These are phyloP conservation scores for Smutsia temminckii DNA, from an alignment of 2,797 vertebrate genomes.

Conservation along the genomic window DNA sequence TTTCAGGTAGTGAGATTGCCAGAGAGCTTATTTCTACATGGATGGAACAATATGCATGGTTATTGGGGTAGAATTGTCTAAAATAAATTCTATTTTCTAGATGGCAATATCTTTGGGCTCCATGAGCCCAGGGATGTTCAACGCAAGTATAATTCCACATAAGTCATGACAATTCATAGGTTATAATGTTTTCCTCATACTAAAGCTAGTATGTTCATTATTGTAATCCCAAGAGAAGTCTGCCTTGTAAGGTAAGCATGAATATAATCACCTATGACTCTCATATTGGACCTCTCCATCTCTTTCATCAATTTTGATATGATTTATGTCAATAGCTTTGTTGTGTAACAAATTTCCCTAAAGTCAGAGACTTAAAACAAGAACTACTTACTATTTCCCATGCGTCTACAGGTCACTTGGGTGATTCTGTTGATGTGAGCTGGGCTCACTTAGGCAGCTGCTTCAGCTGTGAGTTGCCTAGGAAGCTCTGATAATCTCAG, in stretches of 20 bases:
- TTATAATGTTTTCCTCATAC: background rate
- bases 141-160: background rate
- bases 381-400: background rate
- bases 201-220: background rate
- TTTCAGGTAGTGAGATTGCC: background rate
- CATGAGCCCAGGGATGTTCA: background rate
- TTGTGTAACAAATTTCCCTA: background rate
- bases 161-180: background rate
- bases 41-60: background rate
- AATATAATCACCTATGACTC: background rate
- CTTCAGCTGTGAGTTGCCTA: background rate
- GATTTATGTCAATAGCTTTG: background rate
- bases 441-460: background rate
- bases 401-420: background rate
- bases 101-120: background rate
- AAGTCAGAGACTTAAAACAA: slow-evolving; percentile 6
- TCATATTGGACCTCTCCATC: background rate
- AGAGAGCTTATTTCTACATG: background rate
- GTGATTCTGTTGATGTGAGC: background rate
- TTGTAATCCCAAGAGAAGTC: background rate
- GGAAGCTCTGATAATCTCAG: background rate
- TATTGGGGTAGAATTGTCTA: background rate
- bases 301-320: background rate
- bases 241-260: background rate
- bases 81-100: slow-evolving; percentile 15